Conservation (phyloP, 2,113 vertebrate species). For the Glaucidium brasilianum region DNA sequence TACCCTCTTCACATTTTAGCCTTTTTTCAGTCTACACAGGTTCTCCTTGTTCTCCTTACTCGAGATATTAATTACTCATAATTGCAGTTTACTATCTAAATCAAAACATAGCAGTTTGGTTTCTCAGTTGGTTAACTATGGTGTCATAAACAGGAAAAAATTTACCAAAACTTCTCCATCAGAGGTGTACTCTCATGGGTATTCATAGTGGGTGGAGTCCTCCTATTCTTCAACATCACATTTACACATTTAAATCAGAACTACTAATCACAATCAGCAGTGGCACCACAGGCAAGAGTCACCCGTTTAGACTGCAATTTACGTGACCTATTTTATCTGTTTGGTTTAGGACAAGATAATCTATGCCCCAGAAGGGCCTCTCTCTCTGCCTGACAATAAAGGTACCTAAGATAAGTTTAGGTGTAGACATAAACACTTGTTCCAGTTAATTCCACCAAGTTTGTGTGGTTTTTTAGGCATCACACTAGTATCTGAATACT, state of each 20-base stretch:
- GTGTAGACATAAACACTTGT: neutral
- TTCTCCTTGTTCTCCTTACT: neutral
- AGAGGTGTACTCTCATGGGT: fast-evolving
- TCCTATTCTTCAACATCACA: neutral
- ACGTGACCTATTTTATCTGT: neutral
- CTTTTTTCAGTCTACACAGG: neutral
- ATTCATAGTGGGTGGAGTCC: neutral
- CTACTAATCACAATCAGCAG: neutral
- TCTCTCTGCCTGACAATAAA: neutral
- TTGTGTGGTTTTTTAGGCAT: neutral
- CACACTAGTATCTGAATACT: neutral
- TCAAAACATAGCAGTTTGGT: neutral
- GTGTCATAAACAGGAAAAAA: constrained; percentile 21
- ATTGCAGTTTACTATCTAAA: neutral
- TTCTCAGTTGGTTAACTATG: neutral
- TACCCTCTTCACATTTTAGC: neutral
- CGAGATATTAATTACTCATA: neutral
- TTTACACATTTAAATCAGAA: neutral
- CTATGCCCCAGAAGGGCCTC: neutral
- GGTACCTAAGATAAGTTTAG: neutral
- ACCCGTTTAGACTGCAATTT: neutral
- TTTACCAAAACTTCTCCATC: neutral
- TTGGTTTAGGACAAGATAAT: neutral
- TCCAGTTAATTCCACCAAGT: neutral
- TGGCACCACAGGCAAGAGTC: neutral